phyloP scores from a whole-genome alignment of 2,797 vertebrate genomes.

The Sparidentex hasta region DNA sequence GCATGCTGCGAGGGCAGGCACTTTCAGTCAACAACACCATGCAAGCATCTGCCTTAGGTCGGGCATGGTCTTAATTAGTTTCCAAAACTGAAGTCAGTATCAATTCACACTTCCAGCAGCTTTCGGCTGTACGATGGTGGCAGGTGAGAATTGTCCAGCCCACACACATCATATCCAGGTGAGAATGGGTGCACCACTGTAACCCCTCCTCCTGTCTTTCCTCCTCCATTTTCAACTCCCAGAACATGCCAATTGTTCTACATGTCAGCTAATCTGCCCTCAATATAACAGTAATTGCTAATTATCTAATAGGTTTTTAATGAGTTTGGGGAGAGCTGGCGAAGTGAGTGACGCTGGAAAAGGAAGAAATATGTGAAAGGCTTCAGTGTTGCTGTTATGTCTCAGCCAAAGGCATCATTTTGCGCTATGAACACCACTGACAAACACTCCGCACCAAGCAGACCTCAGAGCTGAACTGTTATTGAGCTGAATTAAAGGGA shows the following conservation, averaged over 20 bases:
- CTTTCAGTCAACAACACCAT: constrained; percentile 42
- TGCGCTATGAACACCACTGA: constrained; percentile 21
- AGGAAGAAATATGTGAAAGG: constrained; percentile 43
- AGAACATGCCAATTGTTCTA: constrained; percentile 77
- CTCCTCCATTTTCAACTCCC: constrained; percentile 77
- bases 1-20: constrained; percentile 21
- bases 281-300: constrained; percentile 85
- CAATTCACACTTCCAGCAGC: constrained; percentile 63
- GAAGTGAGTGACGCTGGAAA: constrained; percentile 49
- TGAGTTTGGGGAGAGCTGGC: constrained; percentile 82
- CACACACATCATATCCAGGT: constrained; percentile 63
- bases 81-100: constrained; percentile 54
- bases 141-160: constrained; percentile 73
- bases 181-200: constrained; percentile 54
- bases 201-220: constrained; percentile 51
- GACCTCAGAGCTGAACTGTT: constrained; percentile 49
- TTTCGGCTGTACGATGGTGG: constrained; percentile 11
- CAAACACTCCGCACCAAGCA: constrained; percentile 32
- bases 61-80: constrained; percentile 46
- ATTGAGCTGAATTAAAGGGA: constrained; percentile 47
- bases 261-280: constrained; percentile 86
- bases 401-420: constrained; percentile 39
- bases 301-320: constrained; percentile 87
- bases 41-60: constrained; percentile 38
- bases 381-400: constrained; percentile 46